Percentiles rank a stretch among this genome's conserved stretches.
phyloP scores from a whole-genome alignment of 2,888 invertebrate species.

The Camptogramma bilineatum region DNA sequence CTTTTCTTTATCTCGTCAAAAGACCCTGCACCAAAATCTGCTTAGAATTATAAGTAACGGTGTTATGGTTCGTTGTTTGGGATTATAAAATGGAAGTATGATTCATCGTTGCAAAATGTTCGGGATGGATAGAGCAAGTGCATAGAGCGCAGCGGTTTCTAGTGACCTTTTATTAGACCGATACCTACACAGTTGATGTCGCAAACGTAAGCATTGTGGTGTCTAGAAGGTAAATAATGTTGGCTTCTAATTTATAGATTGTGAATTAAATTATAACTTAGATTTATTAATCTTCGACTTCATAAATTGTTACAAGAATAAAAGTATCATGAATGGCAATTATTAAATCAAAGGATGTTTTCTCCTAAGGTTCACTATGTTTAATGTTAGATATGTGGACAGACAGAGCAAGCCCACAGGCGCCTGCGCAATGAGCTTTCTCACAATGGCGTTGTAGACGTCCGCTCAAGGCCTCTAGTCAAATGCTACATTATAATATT shows the following conservation, averaged over 20 bases:
- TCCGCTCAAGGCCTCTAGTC: constrained; percentile 69
- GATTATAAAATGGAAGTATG: constrained; percentile 36
- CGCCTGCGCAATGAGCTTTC: constrained; percentile 64
- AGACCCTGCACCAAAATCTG: constrained; percentile 20
- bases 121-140: constrained; percentile 50
- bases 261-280: background rate
- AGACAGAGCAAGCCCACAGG: constrained; percentile 18
- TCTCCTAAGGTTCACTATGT: too few relatives aligned
- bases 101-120: constrained; percentile 47
- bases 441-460: constrained; percentile 71
- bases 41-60: constrained; percentile 29
- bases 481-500: constrained; percentile 47
- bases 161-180: constrained; percentile 45
- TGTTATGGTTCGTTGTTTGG: constrained; percentile 23
- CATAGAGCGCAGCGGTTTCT: constrained; percentile 41
- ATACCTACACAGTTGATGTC: constrained; percentile 58
- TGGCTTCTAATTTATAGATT: background rate
- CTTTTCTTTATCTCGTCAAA: constrained; percentile 51
- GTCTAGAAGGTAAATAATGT: background rate
- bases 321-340: too few relatives aligned
- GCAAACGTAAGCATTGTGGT: constrained; percentile 64
- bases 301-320: too few relatives aligned
- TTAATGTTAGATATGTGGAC: too few relatives aligned
- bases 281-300: too few relatives aligned
- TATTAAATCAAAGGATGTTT: too few relatives aligned